These are phyloP conservation scores for Synergus gifuensis DNA, from an alignment of 2,888 invertebrate genomes.

Conservation along the genomic window DNA sequence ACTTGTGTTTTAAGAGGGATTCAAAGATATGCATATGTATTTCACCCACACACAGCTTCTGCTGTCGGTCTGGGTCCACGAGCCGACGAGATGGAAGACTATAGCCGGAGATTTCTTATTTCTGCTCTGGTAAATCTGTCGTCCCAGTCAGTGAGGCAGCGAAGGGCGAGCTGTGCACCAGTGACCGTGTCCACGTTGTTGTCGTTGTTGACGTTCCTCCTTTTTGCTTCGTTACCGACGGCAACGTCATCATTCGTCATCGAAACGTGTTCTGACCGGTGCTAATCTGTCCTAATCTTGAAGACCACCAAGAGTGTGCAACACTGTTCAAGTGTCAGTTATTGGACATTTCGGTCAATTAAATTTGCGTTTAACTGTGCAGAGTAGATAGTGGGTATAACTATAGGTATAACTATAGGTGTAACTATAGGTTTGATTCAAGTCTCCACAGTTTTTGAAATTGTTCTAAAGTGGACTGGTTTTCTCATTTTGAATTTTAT, in stretches of 20 bases:
- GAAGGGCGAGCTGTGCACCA: conserved; percentile 73
- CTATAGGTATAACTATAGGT: background rate
- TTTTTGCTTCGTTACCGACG: conserved; percentile 10
- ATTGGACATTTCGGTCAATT: background rate
- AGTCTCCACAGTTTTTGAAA: background rate
- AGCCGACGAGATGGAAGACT: conserved; percentile 52
- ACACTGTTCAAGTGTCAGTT: background rate
- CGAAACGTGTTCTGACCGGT: conserved; percentile 2
- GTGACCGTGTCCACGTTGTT: conserved; percentile 69
- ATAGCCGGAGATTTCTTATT: conserved; percentile 74
- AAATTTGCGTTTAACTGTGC: background rate
- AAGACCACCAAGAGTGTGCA: background rate
- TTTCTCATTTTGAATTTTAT: too few relatives aligned
- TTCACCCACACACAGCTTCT: conserved; percentile 29
- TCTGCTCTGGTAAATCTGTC: conserved; percentile 77
- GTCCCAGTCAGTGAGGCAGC: conserved; percentile 76
- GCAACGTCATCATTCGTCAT: conserved; percentile 16
- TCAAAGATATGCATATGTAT: background rate
- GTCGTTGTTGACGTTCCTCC: conserved; percentile 60
- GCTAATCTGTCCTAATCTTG: background rate
- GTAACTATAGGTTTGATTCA: background rate
- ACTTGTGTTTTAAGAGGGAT: conserved; percentile 39
- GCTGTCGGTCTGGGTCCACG: conserved; percentile 35
- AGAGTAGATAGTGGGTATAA: background rate
- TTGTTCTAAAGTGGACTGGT: background rate